Evolutionary conservation across 2,888 invertebrate species (phyloP), one percentile per base, ranked within the genome.

Genomic region (Pammene aurita): DNA sequence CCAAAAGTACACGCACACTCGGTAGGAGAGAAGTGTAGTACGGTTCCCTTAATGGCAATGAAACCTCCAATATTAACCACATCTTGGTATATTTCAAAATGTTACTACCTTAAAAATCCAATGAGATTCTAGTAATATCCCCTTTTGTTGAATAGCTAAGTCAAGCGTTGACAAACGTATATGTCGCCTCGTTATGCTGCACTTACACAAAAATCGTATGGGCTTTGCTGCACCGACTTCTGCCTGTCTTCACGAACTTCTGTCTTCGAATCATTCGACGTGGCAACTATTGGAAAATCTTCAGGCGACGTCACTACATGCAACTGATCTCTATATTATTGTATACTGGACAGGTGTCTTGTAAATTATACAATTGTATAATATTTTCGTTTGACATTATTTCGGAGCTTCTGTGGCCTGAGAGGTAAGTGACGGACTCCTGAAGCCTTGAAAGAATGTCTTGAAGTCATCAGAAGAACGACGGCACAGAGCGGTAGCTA

Each of bases 151-250:
- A 9, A 5, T 7, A 38, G 9, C 38, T 6, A 41, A 56, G 13
- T 41, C 41, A 41, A 41, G 56, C 41, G 38, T 18, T 56, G 41
- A 56, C 56, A 18, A 56, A 56, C 41, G 38, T 41, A 13, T 6
- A 2, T 56, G 7, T 18, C 13, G 16, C 7, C 16, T 55, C 16
- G 11, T 5, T 41, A 13, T 41, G 7, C 41, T 56, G 41, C 6
- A 10, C 13, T 56, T 41, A 18, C 13, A 1, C 56, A 41, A 56
- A 41, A 5, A 41, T 38, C 6, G 13, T 16, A 56, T 41, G 41
- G 41, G 56, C 10, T 9, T 18, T 16, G 9, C 16, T 48, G 10
- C 16, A 42, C 9, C 9, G 11, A 11, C 42, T 16, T 46, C 44
- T 7, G 14, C n/a, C n/a, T 46, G 46, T 46, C 14, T 7, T 16